These are phyloP conservation scores for Netelia fuscicornis DNA, from an alignment of 2,888 invertebrate species.

Conservation along the genomic window DNA sequence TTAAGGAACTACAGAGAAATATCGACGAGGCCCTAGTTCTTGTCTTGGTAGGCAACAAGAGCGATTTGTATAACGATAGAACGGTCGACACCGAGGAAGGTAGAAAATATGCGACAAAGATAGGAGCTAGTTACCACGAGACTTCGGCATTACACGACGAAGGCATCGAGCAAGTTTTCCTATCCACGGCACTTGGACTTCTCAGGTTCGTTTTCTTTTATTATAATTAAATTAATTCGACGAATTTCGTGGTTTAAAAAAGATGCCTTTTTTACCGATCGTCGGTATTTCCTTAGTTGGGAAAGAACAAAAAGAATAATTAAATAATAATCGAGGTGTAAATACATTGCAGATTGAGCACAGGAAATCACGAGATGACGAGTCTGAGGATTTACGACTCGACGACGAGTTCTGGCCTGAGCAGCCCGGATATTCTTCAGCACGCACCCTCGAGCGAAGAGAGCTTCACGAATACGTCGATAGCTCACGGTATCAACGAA, in stretches of 20 bases:
- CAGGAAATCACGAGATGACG: conserved; percentile 71
- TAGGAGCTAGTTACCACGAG: conserved; percentile 94
- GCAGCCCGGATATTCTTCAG: conserved; percentile 78
- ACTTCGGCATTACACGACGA: conserved; percentile 93
- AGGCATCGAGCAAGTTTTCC: conserved; percentile 91
- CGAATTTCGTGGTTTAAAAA: background rate
- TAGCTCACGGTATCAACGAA: conserved; percentile 89
- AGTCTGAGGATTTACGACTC: conserved; percentile 88
- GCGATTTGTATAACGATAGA: conserved; percentile 89
- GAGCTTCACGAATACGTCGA: conserved; percentile 85
- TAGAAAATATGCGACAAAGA: conserved; percentile 90
- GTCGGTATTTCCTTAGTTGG: no score
- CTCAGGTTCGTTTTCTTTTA: conserved; percentile 85
- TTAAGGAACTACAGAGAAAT: conserved; percentile 91
- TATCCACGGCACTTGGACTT: conserved; percentile 88
- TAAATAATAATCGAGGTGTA: no score
- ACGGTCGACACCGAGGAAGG: conserved; percentile 90
- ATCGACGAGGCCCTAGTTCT: conserved; percentile 92
- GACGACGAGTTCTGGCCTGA: conserved; percentile 83
- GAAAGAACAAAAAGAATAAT: no score
- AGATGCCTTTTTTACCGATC: background rate
- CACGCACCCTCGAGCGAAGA: conserved; percentile 83
- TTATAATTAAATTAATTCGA: conserved; percentile 79
- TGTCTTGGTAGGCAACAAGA: conserved; percentile 94
- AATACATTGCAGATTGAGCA: conserved; percentile 56